A percentile compares a stretch with the other conserved stretches of the same genome.
Evolutionary conservation across 1,140 invertebrate species (phyloP).

Genomic region (Zaprionus capensis): DNA sequence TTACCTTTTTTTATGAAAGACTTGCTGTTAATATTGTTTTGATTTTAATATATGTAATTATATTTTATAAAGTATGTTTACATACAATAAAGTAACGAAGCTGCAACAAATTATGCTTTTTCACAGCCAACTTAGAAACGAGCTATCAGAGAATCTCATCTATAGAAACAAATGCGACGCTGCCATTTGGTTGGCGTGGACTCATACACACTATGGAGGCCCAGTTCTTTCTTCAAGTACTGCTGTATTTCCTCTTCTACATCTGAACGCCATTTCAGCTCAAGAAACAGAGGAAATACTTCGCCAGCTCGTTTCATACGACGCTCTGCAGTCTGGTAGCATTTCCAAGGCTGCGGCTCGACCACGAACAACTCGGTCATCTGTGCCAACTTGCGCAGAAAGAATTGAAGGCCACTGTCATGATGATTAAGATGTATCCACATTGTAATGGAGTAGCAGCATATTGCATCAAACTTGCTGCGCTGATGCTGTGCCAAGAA

Average conservation of each 20-base stretch:
- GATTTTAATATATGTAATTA: not conserved
- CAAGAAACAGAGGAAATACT: slow-evolving; percentile 87
- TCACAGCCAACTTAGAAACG: not conserved
- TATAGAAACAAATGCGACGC: slow-evolving; percentile 86
- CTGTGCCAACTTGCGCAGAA: slow-evolving; percentile 86
- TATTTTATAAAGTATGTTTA: not conserved
- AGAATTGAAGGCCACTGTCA: slow-evolving; percentile 88
- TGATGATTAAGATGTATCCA: slow-evolving; percentile 94
- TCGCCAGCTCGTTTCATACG: slow-evolving; percentile 87
- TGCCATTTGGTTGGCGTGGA: slow-evolving; percentile 88
- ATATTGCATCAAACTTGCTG: slow-evolving; percentile 88
- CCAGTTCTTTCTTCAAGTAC: slow-evolving; percentile 85
- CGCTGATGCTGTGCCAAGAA: slow-evolving; percentile 85
- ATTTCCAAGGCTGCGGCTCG: slow-evolving; percentile 93
- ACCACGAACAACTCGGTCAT: slow-evolving; percentile 87
- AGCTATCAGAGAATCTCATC: slow-evolving; percentile 22
- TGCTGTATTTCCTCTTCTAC: slow-evolving; percentile 87
- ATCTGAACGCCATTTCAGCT: slow-evolving; percentile 87
- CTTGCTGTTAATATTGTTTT: not conserved
- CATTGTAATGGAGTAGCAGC: slow-evolving; percentile 94
- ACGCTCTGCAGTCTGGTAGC: slow-evolving; percentile 90
- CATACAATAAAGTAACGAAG: not conserved
- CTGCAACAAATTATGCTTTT: not conserved
- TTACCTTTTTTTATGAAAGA: too few relatives aligned
- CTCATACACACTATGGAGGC: slow-evolving; percentile 86